Evolutionary conservation across 2,113 vertebrate species (phyloP).

Genomic region (Hippoglossus stenolepis): DNA sequence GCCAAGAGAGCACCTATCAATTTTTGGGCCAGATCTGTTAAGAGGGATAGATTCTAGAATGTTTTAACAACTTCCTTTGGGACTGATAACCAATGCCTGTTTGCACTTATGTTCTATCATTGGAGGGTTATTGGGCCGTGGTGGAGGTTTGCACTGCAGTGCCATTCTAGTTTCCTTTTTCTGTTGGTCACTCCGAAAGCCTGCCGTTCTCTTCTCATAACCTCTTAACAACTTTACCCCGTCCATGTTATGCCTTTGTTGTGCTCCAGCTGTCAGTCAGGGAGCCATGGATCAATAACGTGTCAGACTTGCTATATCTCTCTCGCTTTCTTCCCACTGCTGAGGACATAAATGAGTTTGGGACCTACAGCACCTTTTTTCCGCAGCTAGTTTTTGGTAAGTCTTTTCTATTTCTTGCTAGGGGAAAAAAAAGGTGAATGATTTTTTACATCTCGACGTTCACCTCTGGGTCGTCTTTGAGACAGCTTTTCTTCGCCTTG

Average conservation of each 20-base stretch:
- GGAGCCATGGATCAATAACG: constrained; percentile 73
- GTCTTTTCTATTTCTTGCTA: constrained; percentile 72
- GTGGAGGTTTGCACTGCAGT: too few species aligned
- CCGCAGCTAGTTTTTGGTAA: constrained; percentile 44
- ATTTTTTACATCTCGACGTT: constrained; percentile 51
- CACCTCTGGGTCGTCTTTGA: constrained; percentile 51
- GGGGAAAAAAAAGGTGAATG: constrained; percentile 47
- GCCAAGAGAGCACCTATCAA: too few species aligned
- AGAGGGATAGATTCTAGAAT: too few species aligned
- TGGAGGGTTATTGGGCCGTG: neutral
- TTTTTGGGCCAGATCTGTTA: too few species aligned
- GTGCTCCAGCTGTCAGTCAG: constrained; percentile 64
- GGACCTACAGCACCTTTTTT: neutral
- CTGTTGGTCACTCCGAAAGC: neutral
- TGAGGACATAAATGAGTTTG: constrained; percentile 66
- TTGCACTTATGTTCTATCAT: neutral
- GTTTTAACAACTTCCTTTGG: too few species aligned
- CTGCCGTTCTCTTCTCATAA: constrained; percentile 11
- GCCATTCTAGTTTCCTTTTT: too few species aligned
- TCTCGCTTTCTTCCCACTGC: constrained; percentile 16
- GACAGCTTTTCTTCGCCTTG: constrained; percentile 45
- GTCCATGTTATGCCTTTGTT: constrained; percentile 54
- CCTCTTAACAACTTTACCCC: constrained; percentile 26
- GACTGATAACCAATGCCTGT: too few species aligned
- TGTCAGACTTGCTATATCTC: constrained; percentile 67